Evolutionary conservation across 2,888 invertebrate species (phyloP).

Genomic region (Scaptomyza reducta): DNA sequence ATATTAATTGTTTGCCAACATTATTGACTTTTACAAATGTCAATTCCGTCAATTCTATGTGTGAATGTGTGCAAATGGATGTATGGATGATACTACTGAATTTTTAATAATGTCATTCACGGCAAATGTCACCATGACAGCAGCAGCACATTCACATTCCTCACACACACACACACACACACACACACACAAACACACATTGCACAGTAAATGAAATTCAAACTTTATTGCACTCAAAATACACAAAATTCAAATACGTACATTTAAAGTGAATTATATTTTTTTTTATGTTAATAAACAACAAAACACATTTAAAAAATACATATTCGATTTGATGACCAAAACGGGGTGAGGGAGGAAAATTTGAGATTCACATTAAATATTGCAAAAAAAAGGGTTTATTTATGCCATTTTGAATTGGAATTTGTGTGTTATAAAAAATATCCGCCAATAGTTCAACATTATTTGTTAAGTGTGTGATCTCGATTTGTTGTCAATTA

Average conservation of each 20-base stretch:
- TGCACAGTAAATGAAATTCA: conserved; percentile 53
- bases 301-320: conserved; percentile 31
- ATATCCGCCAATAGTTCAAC: background rate
- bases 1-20: conserved; percentile 21
- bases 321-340: conserved; percentile 15
- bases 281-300: conserved; percentile 11
- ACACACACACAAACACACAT: conserved; percentile 3
- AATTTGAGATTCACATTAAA: conserved; percentile 37
- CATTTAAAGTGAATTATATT: conserved; percentile 5
- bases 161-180: background rate
- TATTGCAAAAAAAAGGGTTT: background rate
- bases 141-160: conserved; percentile 29
- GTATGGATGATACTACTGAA: conserved; percentile 41
- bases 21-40: conserved; percentile 48
- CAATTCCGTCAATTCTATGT: conserved; percentile 23
- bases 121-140: conserved; percentile 63
- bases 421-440: background rate
- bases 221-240: conserved; percentile 46
- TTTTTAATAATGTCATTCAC: conserved; percentile 58
- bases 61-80: conserved; percentile 23
- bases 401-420: conserved; percentile 15
- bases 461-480: conserved; percentile 2
- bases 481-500: background rate
- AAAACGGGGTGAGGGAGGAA: conserved; percentile 17
- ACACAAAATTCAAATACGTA: conserved; percentile 29